Conservation (phyloP, 2,113 vertebrate species). For the Ornithorhynchus anatinus region DNA sequence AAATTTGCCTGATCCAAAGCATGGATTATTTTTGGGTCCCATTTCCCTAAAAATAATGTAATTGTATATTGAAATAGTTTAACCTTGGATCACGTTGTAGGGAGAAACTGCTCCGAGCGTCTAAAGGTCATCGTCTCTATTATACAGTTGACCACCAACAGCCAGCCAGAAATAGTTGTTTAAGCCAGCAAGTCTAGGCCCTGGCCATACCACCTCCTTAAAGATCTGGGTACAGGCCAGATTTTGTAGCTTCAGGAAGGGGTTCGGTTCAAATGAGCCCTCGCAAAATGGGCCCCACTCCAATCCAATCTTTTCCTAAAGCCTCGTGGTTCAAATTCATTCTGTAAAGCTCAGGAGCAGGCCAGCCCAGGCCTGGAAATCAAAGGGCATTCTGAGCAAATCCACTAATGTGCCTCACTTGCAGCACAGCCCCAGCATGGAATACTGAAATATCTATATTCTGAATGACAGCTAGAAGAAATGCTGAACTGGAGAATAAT, state of each 20-base stretch:
- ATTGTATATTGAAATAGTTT: slow-evolving; percentile 1
- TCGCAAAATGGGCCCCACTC: too few species aligned
- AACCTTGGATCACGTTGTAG: not conserved
- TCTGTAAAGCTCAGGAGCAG: not conserved
- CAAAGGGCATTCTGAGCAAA: not conserved
- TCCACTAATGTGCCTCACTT: not conserved
- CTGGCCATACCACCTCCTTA: not conserved
- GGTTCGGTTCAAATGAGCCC: not conserved
- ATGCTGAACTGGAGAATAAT: not conserved
- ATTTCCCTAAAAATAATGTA: too few species aligned
- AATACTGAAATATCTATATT: not conserved
- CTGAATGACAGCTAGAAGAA: not conserved
- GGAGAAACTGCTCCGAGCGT: slow-evolving; percentile 1
- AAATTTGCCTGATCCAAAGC: too few species aligned
- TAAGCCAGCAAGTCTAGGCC: not conserved
- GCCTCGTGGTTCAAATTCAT: not conserved
- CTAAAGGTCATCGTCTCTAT: not conserved
- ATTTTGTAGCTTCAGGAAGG: not conserved
- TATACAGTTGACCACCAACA: not conserved
- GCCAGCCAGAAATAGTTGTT: not conserved
- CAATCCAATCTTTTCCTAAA: too few species aligned
- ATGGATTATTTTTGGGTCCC: not conserved
- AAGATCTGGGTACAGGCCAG: not conserved
- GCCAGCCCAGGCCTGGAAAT: not conserved
- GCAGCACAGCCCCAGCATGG: not conserved